These are phyloP conservation scores for Aricia artaxerxes DNA, from an alignment of 2,888 invertebrate species.

Conservation along the genomic window DNA sequence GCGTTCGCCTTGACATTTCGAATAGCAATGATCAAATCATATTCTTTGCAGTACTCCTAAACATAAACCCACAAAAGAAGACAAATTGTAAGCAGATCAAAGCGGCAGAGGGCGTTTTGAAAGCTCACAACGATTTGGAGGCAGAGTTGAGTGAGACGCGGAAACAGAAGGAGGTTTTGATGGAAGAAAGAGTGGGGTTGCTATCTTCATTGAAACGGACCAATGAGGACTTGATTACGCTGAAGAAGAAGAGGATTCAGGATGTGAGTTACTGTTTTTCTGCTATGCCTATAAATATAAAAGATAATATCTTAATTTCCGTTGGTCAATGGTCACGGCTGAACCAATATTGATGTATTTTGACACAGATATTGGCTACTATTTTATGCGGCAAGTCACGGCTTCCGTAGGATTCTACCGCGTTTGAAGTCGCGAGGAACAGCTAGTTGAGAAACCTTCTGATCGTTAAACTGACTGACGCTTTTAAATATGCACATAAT, in stretches of 20 bases:
- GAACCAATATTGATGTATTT: no score
- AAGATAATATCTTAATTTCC: no score
- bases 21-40: not conserved
- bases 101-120: constrained; percentile 67
- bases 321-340: no score
- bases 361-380: no score
- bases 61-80: constrained; percentile 68
- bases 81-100: constrained; percentile 56
- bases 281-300: no score
- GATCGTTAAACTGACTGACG: no score
- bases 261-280: constrained; percentile 82
- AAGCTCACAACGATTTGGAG: constrained; percentile 68
- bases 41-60: constrained; percentile 44
- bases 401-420: no score
- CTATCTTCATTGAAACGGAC: constrained; percentile 85
- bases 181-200: constrained; percentile 77
- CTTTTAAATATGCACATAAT: no score
- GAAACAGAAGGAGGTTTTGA: constrained; percentile 72
- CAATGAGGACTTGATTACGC: constrained; percentile 86
- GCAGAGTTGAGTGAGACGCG: constrained; percentile 65
- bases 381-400: no score
- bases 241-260: constrained; percentile 89
- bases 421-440: no score
- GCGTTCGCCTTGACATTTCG: not conserved
- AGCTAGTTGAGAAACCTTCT: no score